Conservation (phyloP, 2,888 invertebrate genomes). For the Cheiracanthium punctorium region DNA sequence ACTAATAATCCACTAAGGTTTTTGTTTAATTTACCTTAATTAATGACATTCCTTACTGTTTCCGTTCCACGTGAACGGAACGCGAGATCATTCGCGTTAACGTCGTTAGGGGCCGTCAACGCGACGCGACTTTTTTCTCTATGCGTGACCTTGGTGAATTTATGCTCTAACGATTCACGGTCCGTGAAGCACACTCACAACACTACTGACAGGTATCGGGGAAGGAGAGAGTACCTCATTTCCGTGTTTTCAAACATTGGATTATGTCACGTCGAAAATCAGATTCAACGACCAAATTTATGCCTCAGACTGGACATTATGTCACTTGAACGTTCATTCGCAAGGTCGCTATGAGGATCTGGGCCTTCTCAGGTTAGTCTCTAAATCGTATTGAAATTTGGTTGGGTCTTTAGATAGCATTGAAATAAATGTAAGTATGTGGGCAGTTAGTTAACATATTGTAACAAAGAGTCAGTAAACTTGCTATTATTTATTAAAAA, state of each 20-base stretch:
- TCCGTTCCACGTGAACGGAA: slow-evolving; percentile 34
- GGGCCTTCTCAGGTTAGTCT: background rate
- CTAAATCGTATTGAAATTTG: too few species aligned
- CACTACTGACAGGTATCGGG: background rate
- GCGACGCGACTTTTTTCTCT: background rate
- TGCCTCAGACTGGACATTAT: background rate
- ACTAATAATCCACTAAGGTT: background rate
- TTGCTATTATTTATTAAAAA: too few species aligned
- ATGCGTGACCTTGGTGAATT: slow-evolving; percentile 49
- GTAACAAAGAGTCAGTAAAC: too few species aligned
- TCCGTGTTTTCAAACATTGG: background rate
- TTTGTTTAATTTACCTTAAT: background rate
- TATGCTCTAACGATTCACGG: slow-evolving; percentile 33
- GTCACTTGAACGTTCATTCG: background rate
- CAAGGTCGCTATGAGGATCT: background rate
- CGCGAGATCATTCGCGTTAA: slow-evolving; percentile 13
- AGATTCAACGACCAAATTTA: background rate
- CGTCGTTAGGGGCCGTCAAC: background rate
- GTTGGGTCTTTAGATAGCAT: too few species aligned
- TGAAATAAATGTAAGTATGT: too few species aligned
- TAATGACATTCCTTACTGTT: slow-evolving; percentile 5
- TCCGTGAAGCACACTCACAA: slow-evolving; percentile 1
- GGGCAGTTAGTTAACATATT: too few species aligned
- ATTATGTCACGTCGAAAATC: slow-evolving; percentile 1
- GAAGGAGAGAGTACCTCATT: slow-evolving; percentile 5